Conservation (phyloP, 2,888 invertebrate genomes). For the Protophormia terraenovae region DNA sequence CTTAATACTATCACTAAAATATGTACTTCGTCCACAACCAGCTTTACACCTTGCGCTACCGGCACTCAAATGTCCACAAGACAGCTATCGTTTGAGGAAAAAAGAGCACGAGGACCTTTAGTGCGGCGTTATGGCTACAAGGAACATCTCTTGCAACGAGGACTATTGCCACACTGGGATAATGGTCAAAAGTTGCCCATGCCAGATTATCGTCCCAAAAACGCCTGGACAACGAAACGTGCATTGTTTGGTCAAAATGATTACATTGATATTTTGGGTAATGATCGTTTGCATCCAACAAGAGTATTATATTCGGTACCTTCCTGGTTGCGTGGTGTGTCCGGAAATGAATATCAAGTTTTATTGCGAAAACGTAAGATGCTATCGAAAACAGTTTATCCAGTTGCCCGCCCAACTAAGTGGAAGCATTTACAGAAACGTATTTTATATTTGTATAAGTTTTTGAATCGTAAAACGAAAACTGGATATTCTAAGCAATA, state of each 20-base stretch:
- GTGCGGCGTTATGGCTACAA: conserved; percentile 86
- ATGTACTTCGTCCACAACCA: conserved; percentile 28
- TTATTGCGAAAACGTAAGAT: conserved; percentile 87
- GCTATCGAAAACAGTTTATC: conserved; percentile 83
- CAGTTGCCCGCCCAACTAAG: conserved; percentile 87
- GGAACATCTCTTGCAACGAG: conserved; percentile 86
- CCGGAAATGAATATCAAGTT: conserved; percentile 91
- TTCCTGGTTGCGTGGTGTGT: conserved; percentile 93
- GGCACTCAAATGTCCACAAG: conserved; percentile 75
- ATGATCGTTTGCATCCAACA: conserved; percentile 90
- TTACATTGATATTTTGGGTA: conserved; percentile 97
- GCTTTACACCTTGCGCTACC: not conserved
- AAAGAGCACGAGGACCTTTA: conserved; percentile 82
- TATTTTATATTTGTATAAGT: conserved; percentile 88
- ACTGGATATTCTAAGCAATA: conserved; percentile 83
- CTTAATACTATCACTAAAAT: conserved; percentile 19
- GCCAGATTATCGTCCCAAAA: conserved; percentile 87
- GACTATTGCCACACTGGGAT: conserved; percentile 86
- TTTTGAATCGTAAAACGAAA: conserved; percentile 90
- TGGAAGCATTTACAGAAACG: conserved; percentile 89
- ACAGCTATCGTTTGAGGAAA: conserved; percentile 83
- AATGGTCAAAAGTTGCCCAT: conserved; percentile 84
- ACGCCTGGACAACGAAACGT: conserved; percentile 88
- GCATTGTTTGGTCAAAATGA: conserved; percentile 97
- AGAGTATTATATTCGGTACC: conserved; percentile 93